phyloP scores from a whole-genome alignment of 2,888 invertebrate genomes.

The Embidobia sp. region DNA sequence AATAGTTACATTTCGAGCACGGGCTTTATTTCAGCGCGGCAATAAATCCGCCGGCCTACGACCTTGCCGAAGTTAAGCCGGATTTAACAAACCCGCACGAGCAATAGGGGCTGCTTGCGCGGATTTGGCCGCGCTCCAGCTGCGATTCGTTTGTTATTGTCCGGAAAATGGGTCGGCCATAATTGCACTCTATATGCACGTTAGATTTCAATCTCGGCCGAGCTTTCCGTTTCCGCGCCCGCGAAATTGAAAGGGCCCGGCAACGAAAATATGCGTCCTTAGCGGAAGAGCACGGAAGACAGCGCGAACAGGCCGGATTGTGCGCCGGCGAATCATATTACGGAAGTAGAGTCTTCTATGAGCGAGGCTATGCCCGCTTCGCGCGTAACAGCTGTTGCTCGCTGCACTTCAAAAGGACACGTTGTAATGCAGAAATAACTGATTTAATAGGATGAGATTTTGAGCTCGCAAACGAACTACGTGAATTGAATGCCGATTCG shows the following conservation, averaged over 20 bases:
- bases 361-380: too few relatives aligned
- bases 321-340: too few relatives aligned
- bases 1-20: conserved; percentile 36
- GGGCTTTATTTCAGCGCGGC: conserved; percentile 47
- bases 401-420: conserved; percentile 42
- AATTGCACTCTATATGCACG: conserved; percentile 73
- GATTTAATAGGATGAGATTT: conserved; percentile 52
- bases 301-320: too few relatives aligned
- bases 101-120: too few relatives aligned
- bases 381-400: conserved; percentile 51
- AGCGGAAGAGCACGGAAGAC: too few relatives aligned
- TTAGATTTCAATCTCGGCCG: conserved; percentile 64
- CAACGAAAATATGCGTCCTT: conserved; percentile 56
- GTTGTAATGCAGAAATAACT: conserved; percentile 54
- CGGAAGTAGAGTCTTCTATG: too few relatives aligned
- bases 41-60: conserved; percentile 67
- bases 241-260: conserved; percentile 53
- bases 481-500: conserved; percentile 29
- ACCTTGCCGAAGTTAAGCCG: conserved; percentile 78
- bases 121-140: conserved; percentile 78
- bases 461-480: conserved; percentile 22
- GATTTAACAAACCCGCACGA: conserved; percentile 75
- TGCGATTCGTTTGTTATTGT: conserved; percentile 78
- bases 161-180: conserved; percentile 79
- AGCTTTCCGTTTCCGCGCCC: conserved; percentile 47